Conservation (phyloP, 2,113 vertebrate genomes). For the Stegostoma tigrinum region DNA sequence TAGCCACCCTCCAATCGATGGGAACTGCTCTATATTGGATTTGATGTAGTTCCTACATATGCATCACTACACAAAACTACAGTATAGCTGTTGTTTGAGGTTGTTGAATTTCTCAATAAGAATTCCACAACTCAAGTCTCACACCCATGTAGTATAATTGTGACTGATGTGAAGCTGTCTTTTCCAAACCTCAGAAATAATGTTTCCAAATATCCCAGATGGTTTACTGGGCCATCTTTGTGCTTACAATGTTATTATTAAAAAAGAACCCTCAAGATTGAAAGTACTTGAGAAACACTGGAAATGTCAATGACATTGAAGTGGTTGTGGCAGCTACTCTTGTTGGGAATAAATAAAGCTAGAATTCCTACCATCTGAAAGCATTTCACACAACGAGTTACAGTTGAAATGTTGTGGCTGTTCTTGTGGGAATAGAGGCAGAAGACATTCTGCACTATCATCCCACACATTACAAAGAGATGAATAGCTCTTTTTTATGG, state of each 20-base stretch:
- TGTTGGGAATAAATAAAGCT: neutral
- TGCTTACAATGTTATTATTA: neutral
- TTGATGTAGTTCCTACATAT: neutral
- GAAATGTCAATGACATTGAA: neutral
- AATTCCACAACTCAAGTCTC: neutral
- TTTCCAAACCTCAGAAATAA: conserved; percentile 1
- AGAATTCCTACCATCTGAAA: neutral
- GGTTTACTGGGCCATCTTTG: neutral
- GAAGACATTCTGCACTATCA: neutral
- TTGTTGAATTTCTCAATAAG: neutral
- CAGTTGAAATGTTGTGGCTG: neutral
- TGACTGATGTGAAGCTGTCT: neutral
- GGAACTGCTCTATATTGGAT: neutral
- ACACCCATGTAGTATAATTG: neutral
- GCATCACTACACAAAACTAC: neutral
- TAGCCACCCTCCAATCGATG: too few relatives aligned
- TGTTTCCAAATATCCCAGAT: neutral
- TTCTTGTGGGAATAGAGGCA: neutral
- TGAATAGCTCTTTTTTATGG: neutral
- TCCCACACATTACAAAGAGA: neutral
- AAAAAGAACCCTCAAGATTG: neutral
- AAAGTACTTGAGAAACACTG: neutral
- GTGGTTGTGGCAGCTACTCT: neutral
- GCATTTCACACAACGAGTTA: neutral
- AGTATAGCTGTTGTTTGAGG: neutral